phyloP scores from a whole-genome alignment of 2,888 invertebrate genomes.

The Tachystola acroxantha region DNA sequence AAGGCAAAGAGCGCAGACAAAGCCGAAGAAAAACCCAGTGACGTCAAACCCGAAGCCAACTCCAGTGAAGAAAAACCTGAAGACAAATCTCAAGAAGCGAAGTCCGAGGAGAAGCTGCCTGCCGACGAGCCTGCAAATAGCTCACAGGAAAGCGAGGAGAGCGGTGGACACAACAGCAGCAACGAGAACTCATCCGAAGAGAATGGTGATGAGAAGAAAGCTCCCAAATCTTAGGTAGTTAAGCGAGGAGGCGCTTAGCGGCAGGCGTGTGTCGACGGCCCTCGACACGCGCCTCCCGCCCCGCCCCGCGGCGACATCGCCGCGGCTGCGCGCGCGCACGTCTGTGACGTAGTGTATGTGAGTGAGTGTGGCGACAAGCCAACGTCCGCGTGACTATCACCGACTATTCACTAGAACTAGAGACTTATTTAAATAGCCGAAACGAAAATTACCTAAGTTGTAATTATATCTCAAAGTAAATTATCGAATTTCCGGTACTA shows the following conservation, averaged over 20 bases:
- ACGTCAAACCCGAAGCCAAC: constrained; percentile 14
- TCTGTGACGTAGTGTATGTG: constrained; percentile 23
- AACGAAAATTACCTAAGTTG: constrained; percentile 65
- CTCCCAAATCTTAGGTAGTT: constrained; percentile 50
- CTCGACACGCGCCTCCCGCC: constrained; percentile 74
- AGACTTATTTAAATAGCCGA: constrained; percentile 70
- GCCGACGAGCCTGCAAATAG: constrained; percentile 37
- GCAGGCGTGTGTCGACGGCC: constrained; percentile 70
- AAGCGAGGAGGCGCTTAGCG: constrained; percentile 44
- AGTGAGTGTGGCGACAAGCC: constrained; percentile 28
- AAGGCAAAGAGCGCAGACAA: constrained; percentile 3
- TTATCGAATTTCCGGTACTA: constrained; percentile 75
- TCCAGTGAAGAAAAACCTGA: constrained; percentile 13
- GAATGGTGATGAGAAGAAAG: constrained; percentile 33
- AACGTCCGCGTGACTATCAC: constrained; percentile 34
- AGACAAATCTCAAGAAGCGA: constrained; percentile 24
- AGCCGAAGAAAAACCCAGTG: constrained; percentile 12
- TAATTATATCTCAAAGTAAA: constrained; percentile 72
- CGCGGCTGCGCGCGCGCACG: constrained; percentile 22
- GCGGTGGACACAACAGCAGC: constrained; percentile 28
- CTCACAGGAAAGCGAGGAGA: constrained; percentile 45
- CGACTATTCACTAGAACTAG: constrained; percentile 63
- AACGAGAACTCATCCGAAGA: constrained; percentile 43
- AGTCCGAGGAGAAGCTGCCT: constrained; percentile 25
- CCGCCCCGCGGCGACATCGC: constrained; percentile 44